phyloP scores from a whole-genome alignment of 2,113 vertebrate genomes.

The Sceloporus undulatus region DNA sequence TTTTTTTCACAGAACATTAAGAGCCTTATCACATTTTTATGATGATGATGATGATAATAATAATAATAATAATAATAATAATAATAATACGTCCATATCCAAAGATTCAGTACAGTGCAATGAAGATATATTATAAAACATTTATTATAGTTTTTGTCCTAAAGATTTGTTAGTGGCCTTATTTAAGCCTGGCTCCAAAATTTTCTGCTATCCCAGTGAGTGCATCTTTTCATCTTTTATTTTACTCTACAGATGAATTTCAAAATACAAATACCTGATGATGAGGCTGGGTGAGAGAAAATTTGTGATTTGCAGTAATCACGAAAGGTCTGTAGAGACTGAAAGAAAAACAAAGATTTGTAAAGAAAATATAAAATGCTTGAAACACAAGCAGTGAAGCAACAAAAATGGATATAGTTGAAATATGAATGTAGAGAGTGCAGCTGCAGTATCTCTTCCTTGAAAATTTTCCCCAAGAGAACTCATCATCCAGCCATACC shows the following conservation, averaged over 20 bases:
- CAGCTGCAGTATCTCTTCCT: background rate
- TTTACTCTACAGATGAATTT: background rate
- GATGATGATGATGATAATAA: no score
- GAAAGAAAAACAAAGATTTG: slow-evolving; percentile 38
- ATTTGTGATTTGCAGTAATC: slow-evolving; percentile 46
- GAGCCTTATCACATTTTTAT: background rate
- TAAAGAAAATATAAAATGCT: background rate
- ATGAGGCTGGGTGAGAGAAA: slow-evolving; percentile 32
- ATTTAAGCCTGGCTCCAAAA: background rate
- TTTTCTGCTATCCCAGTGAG: background rate
- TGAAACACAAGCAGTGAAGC: no score
- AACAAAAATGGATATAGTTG: background rate
- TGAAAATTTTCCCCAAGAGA: background rate
- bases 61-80: background rate
- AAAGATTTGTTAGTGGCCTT: background rate
- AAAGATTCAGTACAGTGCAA: slow-evolving; percentile 11
- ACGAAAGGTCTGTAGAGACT: slow-evolving; percentile 55
- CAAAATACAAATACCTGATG: slow-evolving; percentile 73
- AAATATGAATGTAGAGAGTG: background rate
- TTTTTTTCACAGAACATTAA: background rate
- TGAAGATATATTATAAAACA: background rate
- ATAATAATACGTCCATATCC: background rate
- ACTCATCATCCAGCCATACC: background rate
- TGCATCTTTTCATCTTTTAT: background rate
- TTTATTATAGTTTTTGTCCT: background rate